Base-by-base conservation (phyloP, 2,113 vertebrate species). In the Crypturellus undulatus region DNA sequence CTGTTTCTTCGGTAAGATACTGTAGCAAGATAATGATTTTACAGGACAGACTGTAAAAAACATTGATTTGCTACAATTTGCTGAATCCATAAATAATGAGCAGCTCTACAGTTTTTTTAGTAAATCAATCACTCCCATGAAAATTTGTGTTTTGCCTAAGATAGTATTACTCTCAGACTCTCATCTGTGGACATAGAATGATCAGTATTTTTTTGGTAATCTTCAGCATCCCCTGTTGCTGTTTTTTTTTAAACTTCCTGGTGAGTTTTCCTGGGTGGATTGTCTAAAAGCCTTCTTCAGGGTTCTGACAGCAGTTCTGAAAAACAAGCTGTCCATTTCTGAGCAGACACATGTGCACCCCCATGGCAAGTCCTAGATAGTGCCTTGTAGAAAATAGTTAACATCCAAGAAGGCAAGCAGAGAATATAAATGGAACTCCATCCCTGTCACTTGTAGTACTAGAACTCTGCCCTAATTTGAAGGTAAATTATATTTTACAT, bases 51-150 rank as follows among this genome's bases (percentile, higher is more conserved):
- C 3, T 0, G 65, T 84, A 93, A 82, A 96, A 63, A 96, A 63
- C 71, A 95, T 85, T 0, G 38, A 93, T 84, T 94, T 94, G 72
- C 84, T 91, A 84, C 91, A 94, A 84, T 89, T 91, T 95, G 78
- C 68, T 91, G 77, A 87, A 70, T 56, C 90, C 68, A 59, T 95
- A 94, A 59, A 52, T 86, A 90, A 90, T 95, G 87, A 95, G 71
- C 51, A 87, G 83, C 54, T 75, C 75, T 84, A 83, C 67, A 76
- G 81, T 52, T 96, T 71, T 52, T 92, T 80, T 93, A 70, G 47
- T 75, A 77, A 84, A 78, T 58, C 91, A 84, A 78, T 58, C 91
- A 78, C 68, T 87, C 51, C 84, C 84, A 93, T 80, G 78, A 93
- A 51, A 94, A 96, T 72, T 63, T 87, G 89, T 76, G 89, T 90